phyloP scores from a whole-genome alignment of 1,140 invertebrate genomes.

The Melitaea cinxia region DNA sequence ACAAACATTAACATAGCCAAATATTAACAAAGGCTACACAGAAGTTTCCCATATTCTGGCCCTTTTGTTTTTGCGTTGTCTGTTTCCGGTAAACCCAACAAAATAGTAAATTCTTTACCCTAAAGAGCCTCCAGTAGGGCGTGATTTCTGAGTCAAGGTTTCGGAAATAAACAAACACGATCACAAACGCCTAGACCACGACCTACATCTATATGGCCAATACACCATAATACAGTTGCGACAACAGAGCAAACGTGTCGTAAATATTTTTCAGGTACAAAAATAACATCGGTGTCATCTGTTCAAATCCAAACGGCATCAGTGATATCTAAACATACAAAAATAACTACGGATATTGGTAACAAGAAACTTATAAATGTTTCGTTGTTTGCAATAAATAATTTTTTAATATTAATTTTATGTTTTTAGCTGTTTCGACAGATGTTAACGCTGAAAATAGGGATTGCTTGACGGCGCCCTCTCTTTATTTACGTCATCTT shows the following conservation, averaged over 20 bases:
- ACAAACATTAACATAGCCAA: too few species aligned
- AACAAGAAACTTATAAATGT: background rate
- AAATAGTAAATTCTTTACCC: too few species aligned
- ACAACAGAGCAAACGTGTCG: background rate
- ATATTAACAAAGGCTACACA: too few species aligned
- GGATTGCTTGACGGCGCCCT: conserved; percentile 23
- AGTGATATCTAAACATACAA: conserved; percentile 9
- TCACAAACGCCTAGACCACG: too few species aligned
- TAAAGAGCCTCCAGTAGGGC: too few species aligned
- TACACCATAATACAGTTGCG: too few species aligned
- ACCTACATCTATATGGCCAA: too few species aligned
- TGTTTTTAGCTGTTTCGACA: conserved; percentile 2
- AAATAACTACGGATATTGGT: conserved; percentile 27
- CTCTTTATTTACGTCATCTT: conserved; percentile 9
- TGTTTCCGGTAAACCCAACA: too few species aligned
- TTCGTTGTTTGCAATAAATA: background rate
- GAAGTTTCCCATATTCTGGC: too few species aligned
- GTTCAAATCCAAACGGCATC: conserved; percentile 31
- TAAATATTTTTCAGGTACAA: conserved; percentile 34
- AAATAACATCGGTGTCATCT: conserved; percentile 43
- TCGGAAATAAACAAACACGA: too few species aligned
- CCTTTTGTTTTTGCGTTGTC: too few species aligned
- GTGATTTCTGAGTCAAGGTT: too few species aligned
- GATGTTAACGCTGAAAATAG: background rate
- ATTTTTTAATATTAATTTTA: background rate